Evolutionary conservation across 2,888 invertebrate species (phyloP).

Genomic region (Lycophotia porphyrea): DNA sequence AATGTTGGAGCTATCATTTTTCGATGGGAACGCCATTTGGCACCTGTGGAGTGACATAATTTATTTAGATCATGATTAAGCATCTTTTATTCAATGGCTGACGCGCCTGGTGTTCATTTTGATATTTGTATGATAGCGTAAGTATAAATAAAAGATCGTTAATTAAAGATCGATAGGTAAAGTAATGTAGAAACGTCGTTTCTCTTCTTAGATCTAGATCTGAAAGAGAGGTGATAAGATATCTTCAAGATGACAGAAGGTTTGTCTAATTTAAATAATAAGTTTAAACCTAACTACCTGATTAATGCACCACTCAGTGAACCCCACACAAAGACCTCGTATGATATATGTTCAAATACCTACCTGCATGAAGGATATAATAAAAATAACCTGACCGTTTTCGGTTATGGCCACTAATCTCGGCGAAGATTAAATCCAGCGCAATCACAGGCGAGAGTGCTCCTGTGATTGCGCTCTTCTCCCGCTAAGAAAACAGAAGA

Average conservation of each 20-base stretch:
- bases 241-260: background rate
- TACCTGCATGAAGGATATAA: too few relatives aligned
- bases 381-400: background rate
- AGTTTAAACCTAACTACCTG: background rate
- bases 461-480: too few relatives aligned
- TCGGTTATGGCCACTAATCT: background rate
- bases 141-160: background rate
- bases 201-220: background rate
- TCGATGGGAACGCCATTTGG: conserved; percentile 94
- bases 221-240: background rate
- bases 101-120: background rate
- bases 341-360: background rate
- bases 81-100: background rate
- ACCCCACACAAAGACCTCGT: background rate
- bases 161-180: too few relatives aligned
- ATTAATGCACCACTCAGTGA: background rate
- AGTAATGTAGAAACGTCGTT: background rate
- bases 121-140: background rate
- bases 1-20: conserved; percentile 96
- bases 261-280: background rate
- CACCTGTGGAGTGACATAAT: conserved; percentile 83
- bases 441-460: background rate
- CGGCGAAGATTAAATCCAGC: background rate
- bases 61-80: background rate
- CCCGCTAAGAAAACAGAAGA: background rate